Percentiles rank a stretch among this genome's conserved stretches.
phyloP scores from a whole-genome alignment of 2,797 vertebrate genomes.

The Uromys caudimaculatus region DNA sequence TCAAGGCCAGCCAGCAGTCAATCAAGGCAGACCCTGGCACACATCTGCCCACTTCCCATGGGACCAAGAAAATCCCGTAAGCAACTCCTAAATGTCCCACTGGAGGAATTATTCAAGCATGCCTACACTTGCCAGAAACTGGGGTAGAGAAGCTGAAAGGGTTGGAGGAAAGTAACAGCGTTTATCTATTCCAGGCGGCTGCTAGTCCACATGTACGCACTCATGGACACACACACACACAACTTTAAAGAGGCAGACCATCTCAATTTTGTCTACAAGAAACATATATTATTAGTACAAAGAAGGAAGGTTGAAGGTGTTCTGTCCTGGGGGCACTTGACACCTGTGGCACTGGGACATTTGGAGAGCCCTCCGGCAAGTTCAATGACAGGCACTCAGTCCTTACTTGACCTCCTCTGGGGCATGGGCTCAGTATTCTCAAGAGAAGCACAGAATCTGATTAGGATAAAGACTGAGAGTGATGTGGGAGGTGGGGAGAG shows the following conservation, averaged over 20 bases:
- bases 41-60: slow-evolving; percentile 19
- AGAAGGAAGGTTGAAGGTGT: background rate
- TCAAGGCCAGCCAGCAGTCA: background rate
- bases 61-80: background rate
- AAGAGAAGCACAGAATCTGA: background rate
- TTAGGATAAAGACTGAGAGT: background rate
- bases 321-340: background rate
- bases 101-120: background rate
- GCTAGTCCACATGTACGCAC: background rate
- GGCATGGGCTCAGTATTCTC: background rate
- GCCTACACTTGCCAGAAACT: background rate
- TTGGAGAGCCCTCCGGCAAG: background rate
- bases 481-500: background rate
- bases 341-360: background rate
- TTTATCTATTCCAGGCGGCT: background rate
- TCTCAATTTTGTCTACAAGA: background rate
- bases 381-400: background rate
- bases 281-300: slow-evolving; percentile 42
- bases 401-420: background rate
- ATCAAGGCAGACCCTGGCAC: background rate
- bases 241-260: slow-evolving; percentile 32
- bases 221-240: fast-evolving
- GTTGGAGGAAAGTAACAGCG: background rate
- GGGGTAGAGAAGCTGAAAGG: background rate
- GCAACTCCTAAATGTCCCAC: background rate